These are phyloP conservation scores for Peromyscus maniculatus DNA, from an alignment of 2,113 vertebrate genomes.

Conservation along the genomic window DNA sequence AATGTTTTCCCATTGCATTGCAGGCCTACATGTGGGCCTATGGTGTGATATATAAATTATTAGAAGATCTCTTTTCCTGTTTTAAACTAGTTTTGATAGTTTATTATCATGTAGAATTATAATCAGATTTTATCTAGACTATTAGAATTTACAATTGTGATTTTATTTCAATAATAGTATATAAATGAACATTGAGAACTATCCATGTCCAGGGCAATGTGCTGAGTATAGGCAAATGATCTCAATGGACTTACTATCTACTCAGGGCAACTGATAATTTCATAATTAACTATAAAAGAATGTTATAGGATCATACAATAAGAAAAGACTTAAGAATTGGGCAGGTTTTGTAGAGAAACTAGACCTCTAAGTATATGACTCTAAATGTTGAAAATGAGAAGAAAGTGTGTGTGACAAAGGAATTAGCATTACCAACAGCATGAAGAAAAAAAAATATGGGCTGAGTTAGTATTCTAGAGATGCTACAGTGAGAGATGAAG, in stretches of 20 bases:
- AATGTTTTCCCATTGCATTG: constrained; percentile 8
- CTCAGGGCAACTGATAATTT: not conserved
- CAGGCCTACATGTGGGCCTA: not conserved
- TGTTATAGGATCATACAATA: constrained; percentile 10
- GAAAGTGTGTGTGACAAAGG: not conserved
- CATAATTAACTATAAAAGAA: constrained; percentile 4
- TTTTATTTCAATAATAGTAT: constrained; percentile 51
- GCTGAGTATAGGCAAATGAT: not conserved
- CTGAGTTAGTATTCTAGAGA: not conserved
- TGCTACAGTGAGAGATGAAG: not conserved
- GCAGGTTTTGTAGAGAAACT: not conserved
- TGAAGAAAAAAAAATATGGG: not conserved
- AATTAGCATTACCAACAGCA: not conserved
- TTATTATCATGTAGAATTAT: constrained; percentile 22
- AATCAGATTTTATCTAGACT: constrained; percentile 40
- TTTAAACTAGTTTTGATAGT: constrained; percentile 15
- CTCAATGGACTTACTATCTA: not conserved
- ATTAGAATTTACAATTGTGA: constrained; percentile 8
- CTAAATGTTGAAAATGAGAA: constrained; percentile 20
- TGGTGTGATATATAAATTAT: constrained; percentile 13
- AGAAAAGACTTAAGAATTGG: not conserved
- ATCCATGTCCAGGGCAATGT: not conserved
- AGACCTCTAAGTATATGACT: not conserved
- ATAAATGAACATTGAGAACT: constrained; percentile 20
- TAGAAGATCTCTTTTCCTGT: constrained; percentile 6